phyloP scores from a whole-genome alignment of 2,113 vertebrate species.

The Thryonomys swinderianus region DNA sequence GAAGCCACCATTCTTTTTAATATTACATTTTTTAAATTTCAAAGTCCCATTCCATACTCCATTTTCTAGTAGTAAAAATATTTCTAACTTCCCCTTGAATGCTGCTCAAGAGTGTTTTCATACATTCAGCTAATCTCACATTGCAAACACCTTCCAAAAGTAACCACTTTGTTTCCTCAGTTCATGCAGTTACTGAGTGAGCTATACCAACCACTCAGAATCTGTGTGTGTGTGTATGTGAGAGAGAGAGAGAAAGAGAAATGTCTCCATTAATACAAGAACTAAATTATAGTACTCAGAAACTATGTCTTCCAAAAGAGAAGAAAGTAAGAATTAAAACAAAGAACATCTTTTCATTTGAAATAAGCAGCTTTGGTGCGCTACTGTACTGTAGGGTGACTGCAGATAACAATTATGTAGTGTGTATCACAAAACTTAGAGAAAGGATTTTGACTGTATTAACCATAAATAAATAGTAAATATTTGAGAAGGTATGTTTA shows the following conservation, averaged over 20 bases:
- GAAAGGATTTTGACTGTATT: not conserved
- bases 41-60: not conserved
- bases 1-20: conserved; percentile 23
- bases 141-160: conserved; percentile 29
- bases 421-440: not conserved
- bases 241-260: not conserved
- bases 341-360: not conserved
- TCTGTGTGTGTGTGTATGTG: not conserved
- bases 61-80: conserved; percentile 1
- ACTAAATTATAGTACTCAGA: not conserved
- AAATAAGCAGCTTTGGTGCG: not conserved
- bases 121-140: not conserved
- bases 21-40: not conserved
- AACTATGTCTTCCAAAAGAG: conserved; percentile 10
- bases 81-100: conserved; percentile 14
- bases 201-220: not conserved
- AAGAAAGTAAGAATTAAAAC: not conserved
- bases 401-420: not conserved
- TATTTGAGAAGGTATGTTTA: not conserved
- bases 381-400: not conserved
- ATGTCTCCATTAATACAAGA: not conserved
- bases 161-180: not conserved
- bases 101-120: not conserved
- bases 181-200: not conserved
- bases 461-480: not conserved